These are phyloP conservation scores for Drosophila rubida DNA, from an alignment of 2,888 invertebrate species.

Conservation along the genomic window DNA sequence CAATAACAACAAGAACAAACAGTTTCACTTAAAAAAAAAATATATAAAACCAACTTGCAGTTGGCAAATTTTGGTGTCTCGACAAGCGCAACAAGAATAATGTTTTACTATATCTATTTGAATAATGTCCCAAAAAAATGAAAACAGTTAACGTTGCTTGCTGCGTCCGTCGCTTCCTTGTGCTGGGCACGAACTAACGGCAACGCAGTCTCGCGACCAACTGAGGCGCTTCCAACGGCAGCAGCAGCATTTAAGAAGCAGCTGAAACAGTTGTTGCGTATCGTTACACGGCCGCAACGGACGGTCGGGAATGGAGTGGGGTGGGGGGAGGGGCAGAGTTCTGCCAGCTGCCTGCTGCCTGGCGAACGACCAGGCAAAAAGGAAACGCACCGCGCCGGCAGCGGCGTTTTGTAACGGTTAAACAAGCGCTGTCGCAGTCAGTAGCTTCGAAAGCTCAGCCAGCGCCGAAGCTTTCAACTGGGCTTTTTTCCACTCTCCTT, in stretches of 20 bases:
- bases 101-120: too few species aligned
- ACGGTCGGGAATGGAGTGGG: background rate
- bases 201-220: conserved; percentile 76
- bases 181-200: conserved; percentile 61
- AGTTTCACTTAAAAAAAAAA: conserved; percentile 52
- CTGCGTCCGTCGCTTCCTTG: conserved; percentile 24
- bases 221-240: conserved; percentile 59
- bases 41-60: background rate
- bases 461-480: conserved; percentile 22
- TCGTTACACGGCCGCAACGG: conserved; percentile 5
- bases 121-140: too few species aligned
- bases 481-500: background rate
- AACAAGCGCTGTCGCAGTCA: conserved; percentile 28
- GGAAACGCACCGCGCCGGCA: conserved; percentile 27
- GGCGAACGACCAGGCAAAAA: conserved; percentile 6
- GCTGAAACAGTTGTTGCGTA: conserved; percentile 50
- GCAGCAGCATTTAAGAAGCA: conserved; percentile 70
- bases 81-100: too few species aligned
- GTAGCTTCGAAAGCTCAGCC: conserved; percentile 26
- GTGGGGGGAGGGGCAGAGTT: background rate
- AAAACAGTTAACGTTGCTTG: conserved; percentile 13
- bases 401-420: conserved; percentile 39
- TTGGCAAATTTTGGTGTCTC: background rate
- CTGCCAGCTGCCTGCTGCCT: conserved; percentile 5
- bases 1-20: conserved; percentile 17